Percentiles rank a stretch among this genome's conserved stretches.
Conservation (phyloP, 2,797 vertebrate species). For the Morus bassanus region DNA sequence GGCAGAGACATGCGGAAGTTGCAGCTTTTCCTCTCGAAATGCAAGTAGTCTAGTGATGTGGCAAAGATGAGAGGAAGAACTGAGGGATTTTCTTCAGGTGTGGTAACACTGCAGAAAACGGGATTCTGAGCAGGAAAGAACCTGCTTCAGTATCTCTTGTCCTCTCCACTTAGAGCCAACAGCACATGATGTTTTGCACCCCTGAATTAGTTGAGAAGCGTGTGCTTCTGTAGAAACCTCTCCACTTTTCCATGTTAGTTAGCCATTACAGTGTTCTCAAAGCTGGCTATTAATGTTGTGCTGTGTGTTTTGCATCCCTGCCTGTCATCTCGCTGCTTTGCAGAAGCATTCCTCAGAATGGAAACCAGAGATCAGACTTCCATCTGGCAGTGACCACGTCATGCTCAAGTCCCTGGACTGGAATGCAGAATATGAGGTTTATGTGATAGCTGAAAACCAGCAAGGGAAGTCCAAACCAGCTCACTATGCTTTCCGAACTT, state of each 20-base stretch:
- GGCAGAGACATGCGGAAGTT: no score
- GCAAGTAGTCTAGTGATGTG: background rate
- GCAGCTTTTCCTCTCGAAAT: background rate
- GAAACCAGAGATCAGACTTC: slow-evolving; percentile 89
- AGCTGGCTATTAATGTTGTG: background rate
- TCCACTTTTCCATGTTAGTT: background rate
- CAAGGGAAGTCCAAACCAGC: slow-evolving; percentile 92
- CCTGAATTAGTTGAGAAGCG: background rate
- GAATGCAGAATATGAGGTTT: slow-evolving; percentile 92
- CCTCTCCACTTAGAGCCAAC: background rate
- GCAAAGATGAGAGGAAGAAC: background rate
- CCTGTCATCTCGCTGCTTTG: background rate
- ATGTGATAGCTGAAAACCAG: slow-evolving; percentile 91
- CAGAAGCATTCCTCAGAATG: slow-evolving; percentile 85
- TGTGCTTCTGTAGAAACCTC: background rate
- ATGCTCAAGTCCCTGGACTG: slow-evolving; percentile 88
- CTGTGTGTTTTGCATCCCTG: background rate
- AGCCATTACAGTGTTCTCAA: background rate
- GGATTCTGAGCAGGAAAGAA: background rate
- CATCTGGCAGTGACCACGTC: slow-evolving; percentile 83
- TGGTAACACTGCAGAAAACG: no score
- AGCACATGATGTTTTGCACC: rapidly evolving
- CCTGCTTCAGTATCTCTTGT: background rate
- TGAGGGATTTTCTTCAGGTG: background rate
- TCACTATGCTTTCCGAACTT: slow-evolving; percentile 85